These are phyloP conservation scores for Drosophila birchii DNA, from an alignment of 2,888 invertebrate species.

Conservation along the genomic window DNA sequence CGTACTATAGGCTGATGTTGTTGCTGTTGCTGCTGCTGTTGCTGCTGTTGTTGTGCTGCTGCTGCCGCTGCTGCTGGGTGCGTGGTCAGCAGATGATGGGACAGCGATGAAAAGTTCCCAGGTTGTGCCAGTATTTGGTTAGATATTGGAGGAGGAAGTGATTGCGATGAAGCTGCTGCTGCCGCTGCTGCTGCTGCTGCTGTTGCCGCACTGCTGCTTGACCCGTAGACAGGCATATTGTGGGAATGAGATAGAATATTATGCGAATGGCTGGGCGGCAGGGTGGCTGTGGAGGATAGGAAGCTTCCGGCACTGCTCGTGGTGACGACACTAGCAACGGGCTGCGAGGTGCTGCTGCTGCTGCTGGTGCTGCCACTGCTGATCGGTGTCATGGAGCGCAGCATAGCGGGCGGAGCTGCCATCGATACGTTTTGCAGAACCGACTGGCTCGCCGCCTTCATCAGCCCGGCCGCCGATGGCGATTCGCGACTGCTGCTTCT, in stretches of 20 bases:
- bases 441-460: conserved; percentile 52
- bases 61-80: conserved; percentile 67
- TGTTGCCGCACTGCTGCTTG: conserved; percentile 38
- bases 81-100: conserved; percentile 52
- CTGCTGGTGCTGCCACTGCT: conserved; percentile 46
- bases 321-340: conserved; percentile 44
- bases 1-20: conserved; percentile 85
- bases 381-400: conserved; percentile 63
- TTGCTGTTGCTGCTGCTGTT: neutral
- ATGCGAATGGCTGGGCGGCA: conserved; percentile 42
- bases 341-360: conserved; percentile 55
- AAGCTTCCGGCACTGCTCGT: conserved; percentile 51
- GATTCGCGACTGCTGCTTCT: conserved; percentile 78
- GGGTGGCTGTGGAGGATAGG: conserved; percentile 34
- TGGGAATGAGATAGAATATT: conserved; percentile 44
- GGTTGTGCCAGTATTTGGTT: conserved; percentile 66
- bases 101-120: conserved; percentile 65
- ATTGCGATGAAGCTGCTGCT: conserved; percentile 61
- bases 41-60: neutral
- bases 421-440: conserved; percentile 19
- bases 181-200: conserved; percentile 45
- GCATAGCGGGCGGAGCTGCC: conserved; percentile 15
- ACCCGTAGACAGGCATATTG: conserved; percentile 49
- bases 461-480: conserved; percentile 54
- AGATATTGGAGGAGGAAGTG: conserved; percentile 68